Base-by-base conservation (phyloP, 2,113 vertebrate genomes). In the Irena cyanogastra region DNA sequence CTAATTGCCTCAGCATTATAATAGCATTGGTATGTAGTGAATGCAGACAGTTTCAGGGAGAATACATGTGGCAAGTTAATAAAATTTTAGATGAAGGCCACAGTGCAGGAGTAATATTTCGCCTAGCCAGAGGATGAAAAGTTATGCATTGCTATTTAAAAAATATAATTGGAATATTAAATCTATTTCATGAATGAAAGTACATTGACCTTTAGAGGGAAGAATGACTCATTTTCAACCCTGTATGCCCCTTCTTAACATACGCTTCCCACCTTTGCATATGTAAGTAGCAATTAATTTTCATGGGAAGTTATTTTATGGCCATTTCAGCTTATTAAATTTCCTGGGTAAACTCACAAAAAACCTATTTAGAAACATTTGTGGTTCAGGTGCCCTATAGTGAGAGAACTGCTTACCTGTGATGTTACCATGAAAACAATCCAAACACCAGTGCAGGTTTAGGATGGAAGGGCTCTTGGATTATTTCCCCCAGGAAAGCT, bases 101-200 rank as follows among this genome's bases (percentile, higher is more conserved):
- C 76, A 71, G 72, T 28, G 93, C 77, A 92, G 59, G 37, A 91
- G 52, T 74, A 96, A 85, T 92, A 88, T 64, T 81, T 89, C 3
- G 4, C 72, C 74, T 87, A 85, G 89, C 90, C 93, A 93, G 92
- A 85, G 92, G 76, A 92, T 56, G 90, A 88, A 95, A 96, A 97
- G 77, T 93, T 95, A 96, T 81, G 61, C 93, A 95, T 69, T 92
- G 54, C 87, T 95, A 81, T 77, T 95, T 93, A 81, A 95, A 94
- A 94, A 95, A 94, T 44, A 70, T 81, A 96, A 93, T 76, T 96
- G n/a, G 83, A 96, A 83, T 92, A 90, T 96, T 95, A 97, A 97
- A 94, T 89, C 57, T 89, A 88, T 63, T 89, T 94, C 78, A 95
- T 71, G 76, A 90, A 87, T 91, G 84, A 91, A 90, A 92, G 61